These are phyloP conservation scores for Chauna torquata DNA, from an alignment of 2,113 vertebrate genomes.

Conservation along the genomic window DNA sequence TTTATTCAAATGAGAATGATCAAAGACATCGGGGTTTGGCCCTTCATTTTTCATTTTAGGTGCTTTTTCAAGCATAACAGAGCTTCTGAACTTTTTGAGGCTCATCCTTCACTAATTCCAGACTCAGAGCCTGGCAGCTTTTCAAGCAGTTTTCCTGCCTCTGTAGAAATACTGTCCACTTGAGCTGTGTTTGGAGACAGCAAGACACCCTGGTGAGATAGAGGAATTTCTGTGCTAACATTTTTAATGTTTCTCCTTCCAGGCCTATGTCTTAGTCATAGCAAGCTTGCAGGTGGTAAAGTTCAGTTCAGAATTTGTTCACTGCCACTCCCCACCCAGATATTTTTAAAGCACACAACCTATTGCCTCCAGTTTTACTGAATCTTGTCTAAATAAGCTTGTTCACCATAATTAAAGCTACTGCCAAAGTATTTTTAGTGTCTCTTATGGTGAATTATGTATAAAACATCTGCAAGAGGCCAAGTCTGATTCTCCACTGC, in stretches of 20 bases:
- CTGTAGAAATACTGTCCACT: slow-evolving; percentile 54
- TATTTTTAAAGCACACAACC: background rate
- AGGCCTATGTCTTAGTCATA: slow-evolving; percentile 4
- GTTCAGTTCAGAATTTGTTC: slow-evolving; percentile 13
- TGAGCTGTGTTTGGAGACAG: slow-evolving; percentile 51
- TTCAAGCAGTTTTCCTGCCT: slow-evolving; percentile 53
- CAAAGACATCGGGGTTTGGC: slow-evolving; percentile 45
- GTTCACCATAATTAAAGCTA: background rate
- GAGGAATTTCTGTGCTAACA: slow-evolving; percentile 63
- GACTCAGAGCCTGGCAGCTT: slow-evolving; percentile 29
- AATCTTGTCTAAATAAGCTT: slow-evolving; percentile 22
- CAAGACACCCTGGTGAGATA: slow-evolving; percentile 46
- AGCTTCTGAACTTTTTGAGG: slow-evolving; percentile 52
- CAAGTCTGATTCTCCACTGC: background rate
- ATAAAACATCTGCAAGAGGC: slow-evolving; percentile 20
- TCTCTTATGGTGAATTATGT: slow-evolving; percentile 8
- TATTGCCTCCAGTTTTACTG: background rate
- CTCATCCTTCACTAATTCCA: slow-evolving; percentile 58
- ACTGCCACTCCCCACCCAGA: background rate
- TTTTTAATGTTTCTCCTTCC: slow-evolving; percentile 44
- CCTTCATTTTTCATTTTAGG: slow-evolving; percentile 56
- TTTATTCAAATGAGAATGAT: slow-evolving; percentile 60
- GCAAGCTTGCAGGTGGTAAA: slow-evolving; percentile 35
- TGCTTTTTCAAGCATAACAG: slow-evolving; percentile 66
- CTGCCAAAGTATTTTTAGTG: slow-evolving; percentile 32